These are phyloP conservation scores for Temnothorax ravouxi DNA, from an alignment of 2,888 invertebrate genomes.

Conservation along the genomic window DNA sequence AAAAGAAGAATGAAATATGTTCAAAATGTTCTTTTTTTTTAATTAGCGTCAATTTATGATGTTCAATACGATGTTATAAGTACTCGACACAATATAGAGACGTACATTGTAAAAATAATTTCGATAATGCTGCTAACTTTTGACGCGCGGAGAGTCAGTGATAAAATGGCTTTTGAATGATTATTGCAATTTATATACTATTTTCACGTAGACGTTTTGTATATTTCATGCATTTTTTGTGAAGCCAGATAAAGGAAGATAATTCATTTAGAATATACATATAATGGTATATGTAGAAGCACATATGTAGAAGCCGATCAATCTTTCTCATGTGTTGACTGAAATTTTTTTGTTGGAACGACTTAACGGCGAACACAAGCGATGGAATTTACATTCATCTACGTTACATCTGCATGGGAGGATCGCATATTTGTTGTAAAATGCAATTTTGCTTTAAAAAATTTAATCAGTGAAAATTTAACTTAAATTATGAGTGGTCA, in stretches of 20 bases:
- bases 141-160: conserved; percentile 52
- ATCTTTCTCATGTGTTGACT: conserved; percentile 38
- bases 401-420: conserved; percentile 36
- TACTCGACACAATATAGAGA: conserved; percentile 64
- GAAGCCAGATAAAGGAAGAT: conserved; percentile 29
- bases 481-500: conserved; percentile 32
- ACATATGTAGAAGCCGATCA: conserved; percentile 45
- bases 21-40: conserved; percentile 60
- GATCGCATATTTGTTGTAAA: conserved; percentile 48
- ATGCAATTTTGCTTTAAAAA: conserved; percentile 41
- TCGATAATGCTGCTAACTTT: conserved; percentile 59
- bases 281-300: conserved; percentile 22
- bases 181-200: conserved; percentile 68
- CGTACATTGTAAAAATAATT: conserved; percentile 63
- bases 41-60: conserved; percentile 63
- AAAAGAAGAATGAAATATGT: conserved; percentile 38
- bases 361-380: conserved; percentile 4
- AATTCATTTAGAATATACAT: conserved; percentile 52
- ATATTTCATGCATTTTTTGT: conserved; percentile 67
- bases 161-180: conserved; percentile 68
- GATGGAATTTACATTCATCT: conserved; percentile 29
- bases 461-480: conserved; percentile 51
- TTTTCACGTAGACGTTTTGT: conserved; percentile 54
- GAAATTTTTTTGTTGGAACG: conserved; percentile 42
- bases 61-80: conserved; percentile 53